These are phyloP conservation scores for Sprattus sprattus DNA, from an alignment of 2,113 vertebrate genomes.

Conservation along the genomic window DNA sequence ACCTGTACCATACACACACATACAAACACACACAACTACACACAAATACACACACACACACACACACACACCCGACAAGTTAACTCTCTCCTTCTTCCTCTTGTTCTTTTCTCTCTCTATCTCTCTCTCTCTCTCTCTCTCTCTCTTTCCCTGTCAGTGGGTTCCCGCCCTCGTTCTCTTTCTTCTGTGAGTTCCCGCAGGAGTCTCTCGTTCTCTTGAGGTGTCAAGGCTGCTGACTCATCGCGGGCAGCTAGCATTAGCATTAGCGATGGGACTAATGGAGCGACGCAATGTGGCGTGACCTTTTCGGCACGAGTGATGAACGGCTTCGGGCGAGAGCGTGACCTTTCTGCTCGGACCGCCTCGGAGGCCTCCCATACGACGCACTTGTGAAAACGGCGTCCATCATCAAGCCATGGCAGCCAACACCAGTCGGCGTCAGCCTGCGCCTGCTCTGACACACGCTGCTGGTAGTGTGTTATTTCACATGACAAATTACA, in stretches of 20 bases:
- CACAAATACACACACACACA: neutral
- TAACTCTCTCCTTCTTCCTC: neutral
- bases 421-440: neutral
- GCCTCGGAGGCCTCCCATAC: constrained; percentile 5
- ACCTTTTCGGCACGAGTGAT: constrained; percentile 48
- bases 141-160: neutral
- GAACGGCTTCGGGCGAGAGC: constrained; percentile 42
- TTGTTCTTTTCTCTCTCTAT: neutral
- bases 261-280: constrained; percentile 18
- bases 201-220: constrained; percentile 28
- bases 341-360: constrained; percentile 49
- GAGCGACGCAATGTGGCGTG: constrained; percentile 12
- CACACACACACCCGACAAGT: neutral
- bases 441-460: neutral
- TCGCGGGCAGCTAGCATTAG: constrained; percentile 11
- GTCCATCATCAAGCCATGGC: neutral
- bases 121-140: neutral
- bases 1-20: neutral
- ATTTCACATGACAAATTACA: constrained; percentile 6
- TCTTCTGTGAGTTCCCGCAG: constrained; percentile 20
- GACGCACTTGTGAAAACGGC: neutral
- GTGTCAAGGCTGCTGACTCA: constrained; percentile 35
- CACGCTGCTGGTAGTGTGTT: neutral
- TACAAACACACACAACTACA: neutral
- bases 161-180: neutral